Evolutionary conservation across 2,888 invertebrate genomes (phyloP).

Genomic region (Ochropacha duplaris): DNA sequence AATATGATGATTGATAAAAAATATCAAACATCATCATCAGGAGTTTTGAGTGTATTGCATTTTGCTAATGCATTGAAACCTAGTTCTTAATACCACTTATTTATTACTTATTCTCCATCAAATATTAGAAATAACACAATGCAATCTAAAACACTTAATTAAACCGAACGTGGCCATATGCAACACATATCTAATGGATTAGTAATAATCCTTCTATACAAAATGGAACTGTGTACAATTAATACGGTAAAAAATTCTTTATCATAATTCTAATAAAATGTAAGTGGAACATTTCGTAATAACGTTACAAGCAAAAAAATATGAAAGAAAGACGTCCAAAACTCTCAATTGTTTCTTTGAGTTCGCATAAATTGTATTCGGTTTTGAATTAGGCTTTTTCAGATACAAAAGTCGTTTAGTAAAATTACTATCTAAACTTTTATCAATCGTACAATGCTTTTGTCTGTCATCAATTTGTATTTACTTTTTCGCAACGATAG

Average conservation of each 20-base stretch:
- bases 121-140: neutral
- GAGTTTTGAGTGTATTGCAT: too few relatives aligned
- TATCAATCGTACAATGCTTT: constrained; percentile 4
- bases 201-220: neutral
- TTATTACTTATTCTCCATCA: neutral
- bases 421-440: neutral
- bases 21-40: too few relatives aligned
- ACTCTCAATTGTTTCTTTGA: neutral
- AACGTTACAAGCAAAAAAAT: neutral
- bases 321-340: neutral
- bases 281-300: neutral
- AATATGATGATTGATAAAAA: too few relatives aligned
- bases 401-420: constrained; percentile 1
- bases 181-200: neutral
- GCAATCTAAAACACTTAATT: neutral
- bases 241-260: neutral
- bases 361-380: constrained; percentile 4
- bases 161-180: neutral
- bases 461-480: neutral
- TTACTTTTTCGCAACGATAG: neutral
- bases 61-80: too few relatives aligned
- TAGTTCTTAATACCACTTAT: too few relatives aligned
- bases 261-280: neutral
- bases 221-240: neutral
- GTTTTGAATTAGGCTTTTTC: constrained; percentile 9